These are phyloP conservation scores for Drosophila tropicalis DNA, from an alignment of 1,140 invertebrate genomes.

Conservation along the genomic window DNA sequence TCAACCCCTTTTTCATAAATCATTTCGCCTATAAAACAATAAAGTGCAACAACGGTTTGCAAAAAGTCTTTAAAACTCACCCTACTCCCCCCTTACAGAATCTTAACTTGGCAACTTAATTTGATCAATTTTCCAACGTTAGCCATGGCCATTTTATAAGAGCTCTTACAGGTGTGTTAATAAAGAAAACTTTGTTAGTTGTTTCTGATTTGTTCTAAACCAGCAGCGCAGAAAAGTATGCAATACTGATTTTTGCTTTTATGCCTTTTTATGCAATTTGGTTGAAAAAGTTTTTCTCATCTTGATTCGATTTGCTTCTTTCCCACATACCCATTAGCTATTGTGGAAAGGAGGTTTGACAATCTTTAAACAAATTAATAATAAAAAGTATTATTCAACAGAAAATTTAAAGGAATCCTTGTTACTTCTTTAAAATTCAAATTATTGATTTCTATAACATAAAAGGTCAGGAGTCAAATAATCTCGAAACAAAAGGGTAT, in stretches of 20 bases:
- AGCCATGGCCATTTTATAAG: neutral
- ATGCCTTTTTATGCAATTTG: neutral
- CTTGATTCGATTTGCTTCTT: neutral
- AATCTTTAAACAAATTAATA: neutral
- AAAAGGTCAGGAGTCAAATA: too few relatives aligned
- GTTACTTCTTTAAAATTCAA: too few relatives aligned
- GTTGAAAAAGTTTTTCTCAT: neutral
- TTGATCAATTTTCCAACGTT: constrained; percentile 1
- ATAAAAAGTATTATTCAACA: too few relatives aligned
- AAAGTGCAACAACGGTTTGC: neutral
- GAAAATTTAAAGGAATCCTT: too few relatives aligned
- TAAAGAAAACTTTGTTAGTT: constrained; percentile 8
- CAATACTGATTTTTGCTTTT: neutral
- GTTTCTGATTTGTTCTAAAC: constrained; percentile 3
- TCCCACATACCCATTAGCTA: neutral
- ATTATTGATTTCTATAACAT: too few relatives aligned
- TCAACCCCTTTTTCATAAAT: neutral
- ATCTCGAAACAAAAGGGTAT: neutral
- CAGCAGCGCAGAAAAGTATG: constrained; percentile 5
- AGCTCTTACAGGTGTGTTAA: constrained; percentile 5
- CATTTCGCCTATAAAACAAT: neutral
- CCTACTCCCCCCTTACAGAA: neutral
- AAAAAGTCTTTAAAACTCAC: neutral
- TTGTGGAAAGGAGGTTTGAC: neutral
- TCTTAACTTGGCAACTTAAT: constrained; percentile 2